phyloP scores from a whole-genome alignment of 1,140 invertebrate genomes.

The Chionoecetes opilio region DNA sequence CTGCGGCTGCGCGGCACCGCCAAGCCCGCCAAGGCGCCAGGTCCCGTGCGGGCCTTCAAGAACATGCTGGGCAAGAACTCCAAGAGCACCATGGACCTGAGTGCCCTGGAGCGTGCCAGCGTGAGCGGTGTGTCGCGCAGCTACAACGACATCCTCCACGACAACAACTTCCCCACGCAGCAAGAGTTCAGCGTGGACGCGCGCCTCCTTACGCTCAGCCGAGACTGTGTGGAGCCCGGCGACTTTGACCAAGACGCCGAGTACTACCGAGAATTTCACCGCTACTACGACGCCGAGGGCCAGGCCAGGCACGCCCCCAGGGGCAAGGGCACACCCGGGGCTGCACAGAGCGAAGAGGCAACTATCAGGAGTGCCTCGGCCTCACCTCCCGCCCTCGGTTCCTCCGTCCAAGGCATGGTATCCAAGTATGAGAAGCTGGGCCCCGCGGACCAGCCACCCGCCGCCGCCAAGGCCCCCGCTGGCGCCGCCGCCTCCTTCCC shows the following conservation, averaged over 20 bases:
- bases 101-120: conserved; percentile 53
- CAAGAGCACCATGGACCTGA: conserved; percentile 74
- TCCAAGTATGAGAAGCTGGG: conserved; percentile 3
- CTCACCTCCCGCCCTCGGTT: neutral
- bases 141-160: conserved; percentile 75
- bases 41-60: conserved; percentile 62
- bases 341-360: neutral
- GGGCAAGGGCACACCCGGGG: neutral
- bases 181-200: conserved; percentile 63
- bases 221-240: conserved; percentile 54
- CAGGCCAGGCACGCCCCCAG: neutral
- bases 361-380: neutral
- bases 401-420: neutral
- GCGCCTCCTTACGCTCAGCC: conserved; percentile 59
- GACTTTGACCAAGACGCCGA: conserved; percentile 71
- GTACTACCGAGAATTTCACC: conserved; percentile 57
- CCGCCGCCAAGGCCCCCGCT: neutral
- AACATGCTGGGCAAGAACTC: conserved; percentile 72
- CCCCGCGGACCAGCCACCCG: neutral
- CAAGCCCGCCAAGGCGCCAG: conserved; percentile 50
- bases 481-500: neutral
- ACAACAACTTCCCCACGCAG: conserved; percentile 70
- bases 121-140: conserved; percentile 61
- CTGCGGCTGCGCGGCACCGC: conserved; percentile 52
- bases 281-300: neutral